These are phyloP conservation scores for Microcebus lehilahytsara DNA, from an alignment of 2,113 vertebrate species.

Conservation along the genomic window DNA sequence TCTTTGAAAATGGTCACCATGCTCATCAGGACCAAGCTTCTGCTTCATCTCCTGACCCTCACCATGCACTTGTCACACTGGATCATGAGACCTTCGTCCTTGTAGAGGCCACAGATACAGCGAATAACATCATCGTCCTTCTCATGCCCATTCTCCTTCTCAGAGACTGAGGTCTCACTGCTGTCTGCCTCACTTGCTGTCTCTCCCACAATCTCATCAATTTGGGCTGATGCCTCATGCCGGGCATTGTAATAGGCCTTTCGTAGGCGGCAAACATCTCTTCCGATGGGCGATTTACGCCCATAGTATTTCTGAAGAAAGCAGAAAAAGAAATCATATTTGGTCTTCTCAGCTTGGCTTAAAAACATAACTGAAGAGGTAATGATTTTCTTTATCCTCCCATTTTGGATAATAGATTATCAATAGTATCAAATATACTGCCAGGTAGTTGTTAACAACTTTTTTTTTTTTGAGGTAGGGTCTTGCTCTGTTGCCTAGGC, in stretches of 20 bases:
- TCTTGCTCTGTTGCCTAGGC: no score
- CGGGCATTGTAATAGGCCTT: slow-evolving; percentile 96
- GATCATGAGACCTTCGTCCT: slow-evolving; percentile 99
- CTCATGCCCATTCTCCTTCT: slow-evolving; percentile 85
- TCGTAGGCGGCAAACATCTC: slow-evolving; percentile 94
- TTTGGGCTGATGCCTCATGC: slow-evolving; percentile 95
- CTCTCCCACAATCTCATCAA: slow-evolving; percentile 98
- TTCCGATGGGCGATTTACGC: slow-evolving; percentile 93
- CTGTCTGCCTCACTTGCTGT: slow-evolving; percentile 98
- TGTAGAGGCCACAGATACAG: slow-evolving; percentile 98
- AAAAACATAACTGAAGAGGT: background rate
- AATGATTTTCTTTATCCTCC: background rate
- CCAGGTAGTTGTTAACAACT: background rate
- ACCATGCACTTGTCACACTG: slow-evolving; percentile 99
- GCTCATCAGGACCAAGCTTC: background rate
- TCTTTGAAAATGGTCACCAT: background rate
- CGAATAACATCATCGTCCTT: slow-evolving; percentile 96
- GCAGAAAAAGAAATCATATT: background rate
- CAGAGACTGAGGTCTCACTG: slow-evolving; percentile 91
- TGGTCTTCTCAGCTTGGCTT: background rate
- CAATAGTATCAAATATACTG: background rate
- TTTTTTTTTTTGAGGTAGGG: no score
- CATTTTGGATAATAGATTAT: background rate
- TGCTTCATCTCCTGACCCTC: accelerated
- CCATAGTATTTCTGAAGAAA: slow-evolving; percentile 94